These are phyloP conservation scores for Paracentrotus lividus DNA, from an alignment of 53 echinoderm and acorn worm species.

Conservation along the genomic window DNA sequence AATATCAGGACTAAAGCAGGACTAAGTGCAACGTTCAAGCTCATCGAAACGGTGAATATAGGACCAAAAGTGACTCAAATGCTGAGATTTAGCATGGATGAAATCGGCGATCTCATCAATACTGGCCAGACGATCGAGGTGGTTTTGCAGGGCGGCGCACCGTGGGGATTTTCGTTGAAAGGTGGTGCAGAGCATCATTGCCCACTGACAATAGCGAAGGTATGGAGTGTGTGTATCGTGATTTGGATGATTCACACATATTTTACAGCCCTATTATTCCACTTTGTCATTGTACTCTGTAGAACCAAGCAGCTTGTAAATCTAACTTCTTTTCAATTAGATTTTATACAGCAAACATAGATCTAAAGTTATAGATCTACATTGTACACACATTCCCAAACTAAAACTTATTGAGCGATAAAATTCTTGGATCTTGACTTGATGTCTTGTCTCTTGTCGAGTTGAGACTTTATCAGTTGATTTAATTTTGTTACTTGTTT, in stretches of 20 bases:
- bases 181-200: slow-evolving; percentile 96
- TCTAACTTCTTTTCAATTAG: neutral
- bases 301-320: neutral
- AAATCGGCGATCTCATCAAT: slow-evolving; percentile 68
- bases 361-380: too few species aligned
- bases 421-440: too few species aligned
- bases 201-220: slow-evolving; percentile 89
- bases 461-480: too few species aligned
- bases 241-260: slow-evolving; percentile 50
- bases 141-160: slow-evolving; percentile 89
- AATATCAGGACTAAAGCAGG: neutral
- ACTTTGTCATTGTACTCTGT: neutral
- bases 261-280: slow-evolving; percentile 13
- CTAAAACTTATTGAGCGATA: too few species aligned
- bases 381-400: too few species aligned
- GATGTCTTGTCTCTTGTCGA: too few species aligned
- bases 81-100: slow-evolving; percentile 69
- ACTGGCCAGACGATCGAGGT: slow-evolving; percentile 77
- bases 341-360: neutral
- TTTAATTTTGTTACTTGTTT: too few species aligned
- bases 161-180: slow-evolving; percentile 97
- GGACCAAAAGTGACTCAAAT: neutral
- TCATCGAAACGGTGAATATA: neutral
- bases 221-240: slow-evolving; percentile 10
- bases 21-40: neutral